Base-by-base conservation (phyloP, 2,888 invertebrate species). In the Ormyrus rosae region DNA sequence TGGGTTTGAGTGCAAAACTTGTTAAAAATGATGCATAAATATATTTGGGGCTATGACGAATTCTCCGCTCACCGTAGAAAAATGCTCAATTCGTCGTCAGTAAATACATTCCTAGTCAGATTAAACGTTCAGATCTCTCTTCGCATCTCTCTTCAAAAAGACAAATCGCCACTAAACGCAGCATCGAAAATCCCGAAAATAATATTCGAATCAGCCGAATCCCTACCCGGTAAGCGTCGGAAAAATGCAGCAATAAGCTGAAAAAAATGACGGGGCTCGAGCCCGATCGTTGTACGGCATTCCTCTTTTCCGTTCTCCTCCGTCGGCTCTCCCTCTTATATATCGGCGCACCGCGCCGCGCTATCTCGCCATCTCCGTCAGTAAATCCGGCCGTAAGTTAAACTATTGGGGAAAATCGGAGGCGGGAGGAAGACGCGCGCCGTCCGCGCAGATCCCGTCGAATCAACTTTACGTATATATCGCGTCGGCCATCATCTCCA, bases 341-440 rank as follows among this genome's bases (percentile, higher is more conserved):
- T 19, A 19, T 85, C 85, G 82, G 83, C 83, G 84, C 83, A 83
- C 83, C 84, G 84, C 82, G 85, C 84, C 85, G 85, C 85, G 83
- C 84, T 83, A 74, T 77, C 81, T 78, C 65, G 9, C 88, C 89
- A 90, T 90, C 90, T 90, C 86, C 85, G 87, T 86, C 88, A 88
- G 89, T 90, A 90, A 90, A 90, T 90, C 90, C 90, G 88, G 87
- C 87, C 89, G 88, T 90, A 90, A 90, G 90, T 90, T 89, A 90
- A 90, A 89, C 90, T 90, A 90, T 90, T 90, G 90, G 89, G 88
- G 88, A 88, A 78, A 74, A 89, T 89, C 88, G 87, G 87, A 83
- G 83, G 65, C 71, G 69, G 56, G 48, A 76, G 63, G 53, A 77
- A 78, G 78, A 78, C 82, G 84, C 83, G 84, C 84, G 86, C 19